Evolutionary conservation across 2,888 invertebrate genomes (phyloP).

Genomic region (Epirrhoe alternata): DNA sequence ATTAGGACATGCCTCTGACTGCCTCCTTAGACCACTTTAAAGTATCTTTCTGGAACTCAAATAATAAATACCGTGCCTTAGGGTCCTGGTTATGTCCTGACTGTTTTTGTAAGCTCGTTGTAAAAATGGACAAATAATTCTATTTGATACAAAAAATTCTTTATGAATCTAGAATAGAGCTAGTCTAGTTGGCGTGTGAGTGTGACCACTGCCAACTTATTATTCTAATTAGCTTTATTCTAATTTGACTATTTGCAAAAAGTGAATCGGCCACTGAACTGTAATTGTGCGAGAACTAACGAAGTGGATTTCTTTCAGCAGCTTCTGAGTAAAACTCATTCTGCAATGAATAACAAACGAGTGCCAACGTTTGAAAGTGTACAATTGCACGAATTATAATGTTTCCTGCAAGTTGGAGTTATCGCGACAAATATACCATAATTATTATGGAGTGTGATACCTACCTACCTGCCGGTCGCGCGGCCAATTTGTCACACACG

Average conservation of each 20-base stretch:
- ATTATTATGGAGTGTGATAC: conserved; percentile 17
- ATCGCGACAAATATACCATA: conserved; percentile 13
- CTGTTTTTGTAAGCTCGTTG: too few species aligned
- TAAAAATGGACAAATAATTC: too few species aligned
- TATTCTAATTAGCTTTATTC: conserved; percentile 30
- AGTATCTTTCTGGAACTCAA: too few species aligned
- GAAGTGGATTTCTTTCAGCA: neutral
- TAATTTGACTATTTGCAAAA: conserved; percentile 27
- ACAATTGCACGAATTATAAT: conserved; percentile 10
- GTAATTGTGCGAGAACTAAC: neutral
- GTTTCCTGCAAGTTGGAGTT: conserved; percentile 4
- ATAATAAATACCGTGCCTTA: too few species aligned
- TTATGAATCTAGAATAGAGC: neutral
- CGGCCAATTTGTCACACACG: conserved; percentile 14
- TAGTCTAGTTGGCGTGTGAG: neutral
- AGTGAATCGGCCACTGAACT: conserved; percentile 8
- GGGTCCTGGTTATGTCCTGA: too few species aligned
- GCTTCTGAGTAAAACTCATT: neutral
- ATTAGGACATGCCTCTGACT: too few species aligned
- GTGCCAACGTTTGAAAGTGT: neutral
- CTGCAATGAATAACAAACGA: conserved; percentile 6
- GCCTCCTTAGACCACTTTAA: too few species aligned
- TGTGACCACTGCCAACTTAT: conserved; percentile 20
- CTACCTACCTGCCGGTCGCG: neutral
- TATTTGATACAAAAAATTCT: too few species aligned